phyloP scores from a whole-genome alignment of 1,140 invertebrate genomes.

The Heliothis virescens region DNA sequence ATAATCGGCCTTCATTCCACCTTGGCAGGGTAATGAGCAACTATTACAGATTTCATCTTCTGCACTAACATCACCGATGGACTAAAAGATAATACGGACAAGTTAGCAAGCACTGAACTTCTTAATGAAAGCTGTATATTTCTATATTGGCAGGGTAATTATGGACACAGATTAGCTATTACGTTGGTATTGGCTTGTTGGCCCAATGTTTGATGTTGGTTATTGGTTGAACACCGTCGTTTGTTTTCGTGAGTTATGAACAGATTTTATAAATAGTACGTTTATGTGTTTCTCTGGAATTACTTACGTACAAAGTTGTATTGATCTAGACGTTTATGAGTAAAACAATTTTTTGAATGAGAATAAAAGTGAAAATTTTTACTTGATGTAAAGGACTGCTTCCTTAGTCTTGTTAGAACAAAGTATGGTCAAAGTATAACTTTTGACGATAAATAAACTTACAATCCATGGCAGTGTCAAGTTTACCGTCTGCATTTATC shows the following conservation, averaged over 20 bases:
- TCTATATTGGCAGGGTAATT: slow-evolving; percentile 50
- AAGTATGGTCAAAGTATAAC: too few relatives aligned
- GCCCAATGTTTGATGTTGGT: background rate
- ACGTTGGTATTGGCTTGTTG: slow-evolving; percentile 5
- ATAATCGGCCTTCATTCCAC: slow-evolving; percentile 29
- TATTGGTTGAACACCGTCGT: background rate
- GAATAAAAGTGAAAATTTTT: too few relatives aligned
- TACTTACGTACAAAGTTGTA: too few relatives aligned
- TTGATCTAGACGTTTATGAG: too few relatives aligned
- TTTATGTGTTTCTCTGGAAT: too few relatives aligned
- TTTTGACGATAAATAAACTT: too few relatives aligned
- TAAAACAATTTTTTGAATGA: too few relatives aligned
- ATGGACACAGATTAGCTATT: slow-evolving; percentile 14
- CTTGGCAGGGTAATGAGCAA: slow-evolving; percentile 44
- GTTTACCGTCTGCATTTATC: too few relatives aligned
- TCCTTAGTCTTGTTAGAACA: too few relatives aligned
- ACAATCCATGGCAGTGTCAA: too few relatives aligned
- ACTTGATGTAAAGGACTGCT: too few relatives aligned
- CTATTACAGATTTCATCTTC: slow-evolving; percentile 41
- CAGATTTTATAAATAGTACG: too few relatives aligned
- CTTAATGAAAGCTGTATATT: slow-evolving; percentile 47
- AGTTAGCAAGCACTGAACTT: slow-evolving; percentile 4
- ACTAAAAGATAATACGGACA: slow-evolving; percentile 25
- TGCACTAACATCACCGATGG: slow-evolving; percentile 10
- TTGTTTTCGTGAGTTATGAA: background rate